Conservation (phyloP, 2,888 invertebrate genomes). For the Drosophila parthenogenetica region DNA sequence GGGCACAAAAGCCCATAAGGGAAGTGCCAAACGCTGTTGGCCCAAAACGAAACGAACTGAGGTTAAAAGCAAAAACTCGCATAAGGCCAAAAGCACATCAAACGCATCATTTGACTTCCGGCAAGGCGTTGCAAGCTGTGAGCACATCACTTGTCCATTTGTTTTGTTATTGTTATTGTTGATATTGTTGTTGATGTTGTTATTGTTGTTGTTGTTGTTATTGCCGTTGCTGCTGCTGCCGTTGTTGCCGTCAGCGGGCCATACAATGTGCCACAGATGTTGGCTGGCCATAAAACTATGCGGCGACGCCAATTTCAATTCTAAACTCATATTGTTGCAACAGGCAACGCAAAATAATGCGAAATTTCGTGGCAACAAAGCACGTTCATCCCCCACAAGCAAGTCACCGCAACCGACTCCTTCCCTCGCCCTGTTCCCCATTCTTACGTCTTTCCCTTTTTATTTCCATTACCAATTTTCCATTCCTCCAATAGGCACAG, state of each 20-base stretch:
- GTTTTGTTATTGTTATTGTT: conserved; percentile 1
- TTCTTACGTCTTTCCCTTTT: not conserved
- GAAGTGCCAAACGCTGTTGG: conserved; percentile 13
- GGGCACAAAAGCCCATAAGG: conserved; percentile 16
- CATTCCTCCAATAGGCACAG: conserved; percentile 11
- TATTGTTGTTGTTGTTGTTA: conserved; percentile 1
- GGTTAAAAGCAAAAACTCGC: conserved; percentile 18
- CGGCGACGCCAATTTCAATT: conserved; percentile 54
- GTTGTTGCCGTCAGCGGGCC: conserved; percentile 50
- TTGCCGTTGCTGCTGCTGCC: conserved; percentile 6
- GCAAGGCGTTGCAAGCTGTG: conserved; percentile 62
- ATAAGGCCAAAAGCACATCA: conserved; percentile 64
- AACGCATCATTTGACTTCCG: conserved; percentile 77
- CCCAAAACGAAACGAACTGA: conserved; percentile 25
- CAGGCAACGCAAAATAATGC: conserved; percentile 45
- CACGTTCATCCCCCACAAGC: conserved; percentile 25
- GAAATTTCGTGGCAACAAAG: conserved; percentile 30
- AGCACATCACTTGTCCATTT: conserved; percentile 47
- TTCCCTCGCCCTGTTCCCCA: not conserved
- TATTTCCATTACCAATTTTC: not conserved
- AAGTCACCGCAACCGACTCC: not conserved
- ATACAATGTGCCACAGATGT: conserved; percentile 68
- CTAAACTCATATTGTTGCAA: conserved; percentile 40
- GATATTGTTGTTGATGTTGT: conserved; percentile 6
- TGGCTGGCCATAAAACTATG: conserved; percentile 43